Evolutionary conservation across 2,113 vertebrate genomes (phyloP), one percentile per base, ranked within the genome.

Genomic region (Myrmecobius fasciatus): DNA sequence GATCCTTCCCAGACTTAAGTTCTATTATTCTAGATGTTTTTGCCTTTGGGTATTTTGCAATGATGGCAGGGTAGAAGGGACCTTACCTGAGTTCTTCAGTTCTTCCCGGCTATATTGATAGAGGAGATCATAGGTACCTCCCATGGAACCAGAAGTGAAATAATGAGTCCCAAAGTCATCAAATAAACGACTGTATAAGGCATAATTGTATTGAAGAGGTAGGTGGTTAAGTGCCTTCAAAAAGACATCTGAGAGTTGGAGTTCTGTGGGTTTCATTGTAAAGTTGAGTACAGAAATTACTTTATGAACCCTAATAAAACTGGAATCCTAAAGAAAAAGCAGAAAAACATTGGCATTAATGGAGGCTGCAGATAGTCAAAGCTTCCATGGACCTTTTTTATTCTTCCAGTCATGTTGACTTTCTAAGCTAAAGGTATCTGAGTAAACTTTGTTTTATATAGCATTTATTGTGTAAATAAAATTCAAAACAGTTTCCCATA

Each of bases 141-240:
- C 99, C 97, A 99, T 97, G 53, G 98, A 99, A 56, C 99, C 99
- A 12, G 99, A 98, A 47, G 98, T 97, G 93, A 99, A 99, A 97
- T 99, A 99, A 97, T 99, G 99, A 6, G 99, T 99, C 47, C 99
- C 99, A 11, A 99, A 99, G 91, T 98, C 98, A 91, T 99, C 98
- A 96, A 99, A 99, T 97, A 99, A 99, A 91, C 98, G 98, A 95
- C 99, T 99, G 96, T 99, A 99, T 91, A 99, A 98, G 91, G 99
- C 98, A 3, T 99, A 99, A 98, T 99, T 99, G 97, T 99, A 99
- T 22, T 99, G 99, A 89, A 99, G 98, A 5, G 99, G 99, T 53
- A 99, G 98, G 17, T 98, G 98, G 89, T 98, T 98, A 52, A 99
- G 99, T 94, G 99, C 98, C 97, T 99, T 98, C 51, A 99, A 97